Evolutionary conservation across 2,113 vertebrate genomes (phyloP).

Genomic region (Catharus fuscescens): DNA sequence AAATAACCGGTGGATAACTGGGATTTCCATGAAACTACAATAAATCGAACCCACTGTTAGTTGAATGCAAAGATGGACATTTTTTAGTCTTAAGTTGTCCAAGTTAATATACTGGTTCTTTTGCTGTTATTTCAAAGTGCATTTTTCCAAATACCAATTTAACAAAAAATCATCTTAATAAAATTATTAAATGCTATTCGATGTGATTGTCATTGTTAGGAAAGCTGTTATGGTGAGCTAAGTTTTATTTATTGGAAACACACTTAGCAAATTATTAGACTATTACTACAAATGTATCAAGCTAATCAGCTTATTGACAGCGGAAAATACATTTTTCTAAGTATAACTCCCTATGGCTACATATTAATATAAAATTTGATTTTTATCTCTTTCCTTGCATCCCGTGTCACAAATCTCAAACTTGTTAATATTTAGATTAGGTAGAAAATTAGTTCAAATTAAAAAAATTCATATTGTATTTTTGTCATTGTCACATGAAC

Average conservation of each 20-base stretch:
- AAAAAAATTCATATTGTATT: accelerated
- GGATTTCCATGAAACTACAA: not conserved
- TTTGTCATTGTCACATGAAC: not conserved
- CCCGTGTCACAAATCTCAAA: not conserved
- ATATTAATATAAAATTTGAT: not conserved
- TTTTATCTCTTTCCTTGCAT: not conserved
- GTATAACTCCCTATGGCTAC: not conserved
- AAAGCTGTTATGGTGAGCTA: not conserved
- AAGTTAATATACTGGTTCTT: not conserved
- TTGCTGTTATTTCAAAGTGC: not conserved
- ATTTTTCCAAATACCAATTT: not conserved
- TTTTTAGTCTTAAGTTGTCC: not conserved
- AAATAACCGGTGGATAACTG: not conserved
- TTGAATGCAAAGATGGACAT: not conserved
- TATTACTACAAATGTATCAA: not conserved
- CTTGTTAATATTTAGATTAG: not conserved
- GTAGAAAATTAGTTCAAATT: not conserved
- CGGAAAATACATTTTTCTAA: not conserved
- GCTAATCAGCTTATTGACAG: not conserved
- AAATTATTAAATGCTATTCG: not conserved
- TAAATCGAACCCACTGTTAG: not conserved
- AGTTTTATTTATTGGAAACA: not conserved
- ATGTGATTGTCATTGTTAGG: not conserved
- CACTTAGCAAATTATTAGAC: not conserved
- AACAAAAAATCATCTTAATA: not conserved